Conservation (phyloP, 2,888 invertebrate species). For the Apantesis nais region DNA sequence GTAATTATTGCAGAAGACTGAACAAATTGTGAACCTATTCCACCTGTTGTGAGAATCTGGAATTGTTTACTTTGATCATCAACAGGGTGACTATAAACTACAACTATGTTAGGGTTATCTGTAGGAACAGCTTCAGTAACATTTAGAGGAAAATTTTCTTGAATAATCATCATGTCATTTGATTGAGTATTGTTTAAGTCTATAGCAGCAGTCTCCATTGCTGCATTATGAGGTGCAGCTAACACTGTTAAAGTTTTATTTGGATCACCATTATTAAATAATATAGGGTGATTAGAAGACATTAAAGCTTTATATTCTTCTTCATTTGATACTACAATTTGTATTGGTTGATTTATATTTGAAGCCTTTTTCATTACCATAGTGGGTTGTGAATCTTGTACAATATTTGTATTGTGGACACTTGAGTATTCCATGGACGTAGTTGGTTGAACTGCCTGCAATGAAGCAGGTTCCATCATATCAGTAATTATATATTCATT, state of each 20-base stretch:
- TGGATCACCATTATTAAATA: conserved; percentile 72
- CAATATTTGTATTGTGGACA: conserved; percentile 52
- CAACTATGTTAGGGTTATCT: conserved; percentile 87
- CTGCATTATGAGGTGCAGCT: conserved; percentile 61
- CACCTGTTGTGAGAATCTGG: conserved; percentile 74
- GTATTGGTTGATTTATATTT: conserved; percentile 72
- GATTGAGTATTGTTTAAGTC: conserved; percentile 82
- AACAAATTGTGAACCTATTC: conserved; percentile 71
- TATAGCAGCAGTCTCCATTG: conserved; percentile 63
- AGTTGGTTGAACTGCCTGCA: conserved; percentile 54
- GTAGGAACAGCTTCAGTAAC: conserved; percentile 76
- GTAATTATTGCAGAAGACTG: conserved; percentile 74
- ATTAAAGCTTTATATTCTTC: conserved; percentile 81
- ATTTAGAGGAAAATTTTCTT: conserved; percentile 85
- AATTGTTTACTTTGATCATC: conserved; percentile 85
- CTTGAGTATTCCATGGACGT: conserved; percentile 65
- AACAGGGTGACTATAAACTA: conserved; percentile 87
- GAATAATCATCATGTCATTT: conserved; percentile 87
- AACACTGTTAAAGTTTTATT: conserved; percentile 76
- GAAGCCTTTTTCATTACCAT: conserved; percentile 66
- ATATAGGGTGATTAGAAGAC: conserved; percentile 75
- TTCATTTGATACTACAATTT: conserved; percentile 82
- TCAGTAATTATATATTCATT: conserved; percentile 64
- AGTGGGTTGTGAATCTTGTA: conserved; percentile 55
- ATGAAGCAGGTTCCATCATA: conserved; percentile 59